A percentile compares a stretch with the other conserved stretches of the same genome.
Evolutionary conservation across 2,113 vertebrate genomes (phyloP).

Genomic region (Stictonetta naevosa): DNA sequence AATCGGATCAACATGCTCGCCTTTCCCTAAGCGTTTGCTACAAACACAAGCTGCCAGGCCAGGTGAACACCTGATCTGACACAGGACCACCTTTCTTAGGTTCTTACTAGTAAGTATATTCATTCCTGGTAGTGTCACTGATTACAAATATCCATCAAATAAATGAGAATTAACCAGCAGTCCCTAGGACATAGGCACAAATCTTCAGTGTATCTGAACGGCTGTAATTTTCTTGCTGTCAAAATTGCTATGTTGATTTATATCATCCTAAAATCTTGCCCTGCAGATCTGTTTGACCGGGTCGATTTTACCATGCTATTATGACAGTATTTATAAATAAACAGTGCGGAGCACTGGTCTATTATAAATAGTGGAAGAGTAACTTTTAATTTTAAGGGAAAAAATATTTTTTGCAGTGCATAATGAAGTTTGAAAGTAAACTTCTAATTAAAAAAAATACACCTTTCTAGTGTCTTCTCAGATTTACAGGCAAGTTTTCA

Average conservation of each 20-base stretch:
- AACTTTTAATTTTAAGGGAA: not conserved
- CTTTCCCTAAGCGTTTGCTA: not conserved
- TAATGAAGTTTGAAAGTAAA: not conserved
- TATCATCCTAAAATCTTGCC: not conserved
- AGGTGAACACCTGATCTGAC: not conserved
- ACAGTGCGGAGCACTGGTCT: fast-evolving
- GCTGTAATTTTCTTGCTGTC: not conserved
- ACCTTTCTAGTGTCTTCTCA: not conserved
- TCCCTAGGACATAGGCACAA: not conserved
- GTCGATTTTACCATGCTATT: not conserved
- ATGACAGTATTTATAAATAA: not conserved
- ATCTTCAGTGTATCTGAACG: not conserved
- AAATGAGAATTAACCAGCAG: not conserved
- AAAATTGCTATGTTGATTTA: not conserved
- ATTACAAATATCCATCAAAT: not conserved
- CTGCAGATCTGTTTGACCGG: not conserved
- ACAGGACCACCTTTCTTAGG: not conserved
- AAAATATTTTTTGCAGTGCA: not conserved
- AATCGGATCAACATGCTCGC: not conserved
- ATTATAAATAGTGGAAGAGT: not conserved
- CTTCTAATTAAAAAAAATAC: not conserved
- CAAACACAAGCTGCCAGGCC: not conserved
- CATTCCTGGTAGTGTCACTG: not conserved
- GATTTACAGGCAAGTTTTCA: not conserved
- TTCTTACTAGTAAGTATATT: not conserved